phyloP scores from a whole-genome alignment of 2,888 invertebrate species.

The Tachina fera region DNA sequence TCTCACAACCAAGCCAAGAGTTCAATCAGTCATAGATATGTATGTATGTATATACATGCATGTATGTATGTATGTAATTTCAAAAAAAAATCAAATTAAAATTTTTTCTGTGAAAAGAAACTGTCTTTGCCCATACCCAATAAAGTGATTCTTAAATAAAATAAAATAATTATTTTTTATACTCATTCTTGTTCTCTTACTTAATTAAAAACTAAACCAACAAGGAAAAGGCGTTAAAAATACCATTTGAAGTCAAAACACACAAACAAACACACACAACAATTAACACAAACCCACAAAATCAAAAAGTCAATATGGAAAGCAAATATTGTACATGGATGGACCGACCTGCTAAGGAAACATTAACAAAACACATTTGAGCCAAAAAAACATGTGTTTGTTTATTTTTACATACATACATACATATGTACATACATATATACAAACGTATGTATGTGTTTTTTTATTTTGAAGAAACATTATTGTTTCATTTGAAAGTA shows the following conservation, averaged over 20 bases:
- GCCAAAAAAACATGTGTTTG: constrained; percentile 1
- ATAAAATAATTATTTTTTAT: not conserved
- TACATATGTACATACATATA: no score
- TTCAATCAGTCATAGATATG: no score
- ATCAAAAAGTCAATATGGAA: constrained; percentile 18
- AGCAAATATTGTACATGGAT: constrained; percentile 18
- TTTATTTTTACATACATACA: not conserved
- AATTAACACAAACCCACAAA: constrained; percentile 10
- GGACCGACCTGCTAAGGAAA: constrained; percentile 16
- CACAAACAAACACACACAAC: not conserved
- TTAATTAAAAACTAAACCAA: constrained; percentile 65
- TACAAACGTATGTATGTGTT: not conserved
- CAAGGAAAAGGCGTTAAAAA: constrained; percentile 70
- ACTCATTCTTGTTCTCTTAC: not conserved
- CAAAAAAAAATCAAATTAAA: no score
- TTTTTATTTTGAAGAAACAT: constrained; percentile 10
- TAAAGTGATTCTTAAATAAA: not conserved
- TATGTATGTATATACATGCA: no score
- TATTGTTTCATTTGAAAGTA: constrained; percentile 19
- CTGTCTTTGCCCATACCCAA: not conserved
- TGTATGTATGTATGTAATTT: no score
- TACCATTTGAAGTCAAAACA: constrained; percentile 29
- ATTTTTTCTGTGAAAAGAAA: not conserved
- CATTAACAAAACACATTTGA: not conserved
- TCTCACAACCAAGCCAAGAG: no score